Conservation (phyloP, 2,888 invertebrate species). For the Ethmia dodecea region DNA sequence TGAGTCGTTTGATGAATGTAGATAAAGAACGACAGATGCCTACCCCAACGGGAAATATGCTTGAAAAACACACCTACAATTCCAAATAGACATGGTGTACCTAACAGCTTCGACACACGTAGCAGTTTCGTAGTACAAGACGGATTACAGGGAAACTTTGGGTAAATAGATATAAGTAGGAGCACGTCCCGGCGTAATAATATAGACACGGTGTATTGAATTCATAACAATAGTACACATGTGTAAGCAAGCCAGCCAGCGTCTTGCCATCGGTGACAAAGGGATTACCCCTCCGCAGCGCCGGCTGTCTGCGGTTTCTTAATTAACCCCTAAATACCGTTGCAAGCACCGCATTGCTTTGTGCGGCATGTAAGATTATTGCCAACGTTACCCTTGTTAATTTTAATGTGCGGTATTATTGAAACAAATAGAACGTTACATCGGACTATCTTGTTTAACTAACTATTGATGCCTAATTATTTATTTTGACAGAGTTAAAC, state of each 20-base stretch:
- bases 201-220: slow-evolving; percentile 25
- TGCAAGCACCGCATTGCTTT: slow-evolving; percentile 45
- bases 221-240: slow-evolving; percentile 37
- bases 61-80: too few relatives aligned
- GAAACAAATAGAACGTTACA: slow-evolving; percentile 53
- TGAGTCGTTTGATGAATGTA: too few relatives aligned
- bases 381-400: slow-evolving; percentile 63
- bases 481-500: too few relatives aligned
- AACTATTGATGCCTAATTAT: too few relatives aligned
- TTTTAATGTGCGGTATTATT: slow-evolving; percentile 66
- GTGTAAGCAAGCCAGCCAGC: slow-evolving; percentile 31
- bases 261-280: slow-evolving; percentile 64
- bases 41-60: too few relatives aligned
- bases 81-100: too few relatives aligned
- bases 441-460: too few relatives aligned
- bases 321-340: slow-evolving; percentile 74
- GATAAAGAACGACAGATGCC: too few relatives aligned
- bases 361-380: slow-evolving; percentile 65
- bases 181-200: neutral
- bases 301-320: slow-evolving; percentile 67
- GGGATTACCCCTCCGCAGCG: slow-evolving; percentile 55
- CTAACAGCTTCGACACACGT: too few relatives aligned
- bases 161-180: too few relatives aligned
- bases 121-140: too few relatives aligned
- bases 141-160: too few relatives aligned